Evolutionary conservation across 2,888 invertebrate genomes (phyloP), one percentile per base, ranked within the genome.

Genomic region (Noctua comes): DNA sequence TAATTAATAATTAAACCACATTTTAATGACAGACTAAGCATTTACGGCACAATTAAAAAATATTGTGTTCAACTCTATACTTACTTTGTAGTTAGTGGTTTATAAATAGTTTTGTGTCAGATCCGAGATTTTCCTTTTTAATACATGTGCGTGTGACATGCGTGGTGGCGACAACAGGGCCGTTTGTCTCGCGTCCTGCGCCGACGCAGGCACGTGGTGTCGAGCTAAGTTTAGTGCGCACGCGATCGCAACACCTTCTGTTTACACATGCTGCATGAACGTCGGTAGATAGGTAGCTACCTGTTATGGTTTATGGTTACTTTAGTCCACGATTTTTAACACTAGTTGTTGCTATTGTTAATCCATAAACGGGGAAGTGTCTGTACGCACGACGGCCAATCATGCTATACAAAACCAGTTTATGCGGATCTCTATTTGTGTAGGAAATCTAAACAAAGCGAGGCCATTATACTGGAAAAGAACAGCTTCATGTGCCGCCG

Each of bases 181-280:
- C 79, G 78, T 83, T 83, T 83, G 83, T 85, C 76, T 76, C 31
- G 36, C 51, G 68, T 72, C 86, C 86, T 79, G 82, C 68, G 69
- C 74, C 68, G 27, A 71, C 74, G 84, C 74, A 65, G 46, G 76
- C 86, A 85, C 85, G 85, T 83, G 86, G 85, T 83, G 86, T 73
- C 71, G 43, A 57, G 69, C 36, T 80, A 54, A 72, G 77, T 86
- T 72, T 78, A 76, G 66, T 80, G 77, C 80, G 76, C 87, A 86
- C 85, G 86, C 86, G 87, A 85, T 87, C 77, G 43, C n/a, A n/a
- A 59, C 65, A 82, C 46, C 72, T 86, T 69, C 65, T 73, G 76
- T 76, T 85, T 77, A 85, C 82, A 76, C 27, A 73, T 68, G 57
- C 46, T 79, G 57, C 31, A 68, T 76, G 16, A 57, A 31, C n/a